A percentile compares a stretch with the other conserved stretches of the same genome.
Evolutionary conservation across 2,797 vertebrate genomes (phyloP).

Genomic region (Microctenopoma steveboyesi): DNA sequence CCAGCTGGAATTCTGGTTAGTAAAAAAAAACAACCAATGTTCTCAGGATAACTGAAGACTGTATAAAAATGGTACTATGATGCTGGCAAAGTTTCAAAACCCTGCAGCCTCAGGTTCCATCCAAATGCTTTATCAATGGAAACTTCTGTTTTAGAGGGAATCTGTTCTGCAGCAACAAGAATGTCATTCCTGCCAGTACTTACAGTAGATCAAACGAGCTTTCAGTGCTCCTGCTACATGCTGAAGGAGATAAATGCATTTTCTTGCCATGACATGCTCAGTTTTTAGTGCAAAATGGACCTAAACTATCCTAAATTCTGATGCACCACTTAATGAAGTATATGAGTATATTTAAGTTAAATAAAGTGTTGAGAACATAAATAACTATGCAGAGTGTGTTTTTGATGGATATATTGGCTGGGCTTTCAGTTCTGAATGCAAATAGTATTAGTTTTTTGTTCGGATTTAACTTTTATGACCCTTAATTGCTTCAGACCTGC

Average conservation of each 20-base stretch:
- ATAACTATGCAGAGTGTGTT: background rate
- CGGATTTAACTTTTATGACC: background rate
- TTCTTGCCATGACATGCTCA: constrained; percentile 31
- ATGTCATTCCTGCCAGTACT: constrained; percentile 25
- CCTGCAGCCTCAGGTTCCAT: constrained; percentile 45
- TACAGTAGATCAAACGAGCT: constrained; percentile 37
- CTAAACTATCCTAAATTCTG: constrained; percentile 3
- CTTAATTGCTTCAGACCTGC: background rate
- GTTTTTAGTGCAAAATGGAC: constrained; percentile 15
- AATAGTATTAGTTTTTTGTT: background rate
- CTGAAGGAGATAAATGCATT: constrained; percentile 7
- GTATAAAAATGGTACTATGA: constrained; percentile 24
- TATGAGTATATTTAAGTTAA: too few relatives aligned
- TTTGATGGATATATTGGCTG: background rate
- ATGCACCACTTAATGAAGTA: background rate
- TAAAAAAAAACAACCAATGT: constrained; percentile 58
- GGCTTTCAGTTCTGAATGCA: background rate
- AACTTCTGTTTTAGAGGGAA: constrained; percentile 43
- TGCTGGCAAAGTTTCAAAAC: constrained; percentile 35
- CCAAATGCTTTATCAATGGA: constrained; percentile 46
- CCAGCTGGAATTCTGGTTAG: constrained; percentile 64
- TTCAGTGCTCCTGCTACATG: constrained; percentile 3
- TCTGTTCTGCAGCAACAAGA: constrained; percentile 37
- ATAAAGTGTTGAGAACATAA: background rate
- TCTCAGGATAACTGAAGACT: constrained; percentile 51